These are phyloP conservation scores for Ctena decussata DNA, from an alignment of 2,888 invertebrate species.

Conservation along the genomic window DNA sequence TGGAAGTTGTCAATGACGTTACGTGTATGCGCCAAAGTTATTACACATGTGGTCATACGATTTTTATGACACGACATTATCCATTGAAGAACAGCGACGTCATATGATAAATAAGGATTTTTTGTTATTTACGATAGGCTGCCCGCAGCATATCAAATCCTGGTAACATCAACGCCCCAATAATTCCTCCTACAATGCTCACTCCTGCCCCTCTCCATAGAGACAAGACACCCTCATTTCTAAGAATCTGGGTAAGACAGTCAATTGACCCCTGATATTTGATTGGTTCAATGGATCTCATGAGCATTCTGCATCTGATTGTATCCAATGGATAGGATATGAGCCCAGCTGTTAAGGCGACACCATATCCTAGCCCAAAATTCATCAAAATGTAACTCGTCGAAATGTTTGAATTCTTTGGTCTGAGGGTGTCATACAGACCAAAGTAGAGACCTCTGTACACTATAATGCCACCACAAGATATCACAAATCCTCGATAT, in stretches of 20 bases:
- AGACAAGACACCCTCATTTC: conserved; percentile 93
- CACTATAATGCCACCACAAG: conserved; percentile 85
- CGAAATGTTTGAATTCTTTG: conserved; percentile 73
- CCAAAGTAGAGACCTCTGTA: conserved; percentile 87
- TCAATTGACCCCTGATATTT: conserved; percentile 88
- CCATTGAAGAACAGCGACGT: too few species aligned
- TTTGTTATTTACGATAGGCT: too few species aligned
- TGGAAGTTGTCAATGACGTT: too few species aligned
- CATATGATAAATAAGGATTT: too few species aligned
- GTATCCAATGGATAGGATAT: conserved; percentile 99
- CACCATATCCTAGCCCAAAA: conserved; percentile 87
- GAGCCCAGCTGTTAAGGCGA: conserved; percentile 96
- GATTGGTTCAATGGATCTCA: conserved; percentile 92
- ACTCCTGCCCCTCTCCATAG: conserved; percentile 92
- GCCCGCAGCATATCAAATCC: too few species aligned
- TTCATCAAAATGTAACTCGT: conserved; percentile 52
- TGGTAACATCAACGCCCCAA: background rate
- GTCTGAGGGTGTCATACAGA: conserved; percentile 85
- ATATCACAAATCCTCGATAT: conserved; percentile 86
- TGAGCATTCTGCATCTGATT: conserved; percentile 98
- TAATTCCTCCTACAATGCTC: background rate
- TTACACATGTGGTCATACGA: too few species aligned
- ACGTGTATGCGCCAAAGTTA: too few species aligned
- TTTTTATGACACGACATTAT: too few species aligned
- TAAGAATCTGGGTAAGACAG: conserved; percentile 95